These are phyloP conservation scores for Zoanthus sansibaricus DNA, from an alignment of 92 coral and sea anemone genomes.

Conservation along the genomic window DNA sequence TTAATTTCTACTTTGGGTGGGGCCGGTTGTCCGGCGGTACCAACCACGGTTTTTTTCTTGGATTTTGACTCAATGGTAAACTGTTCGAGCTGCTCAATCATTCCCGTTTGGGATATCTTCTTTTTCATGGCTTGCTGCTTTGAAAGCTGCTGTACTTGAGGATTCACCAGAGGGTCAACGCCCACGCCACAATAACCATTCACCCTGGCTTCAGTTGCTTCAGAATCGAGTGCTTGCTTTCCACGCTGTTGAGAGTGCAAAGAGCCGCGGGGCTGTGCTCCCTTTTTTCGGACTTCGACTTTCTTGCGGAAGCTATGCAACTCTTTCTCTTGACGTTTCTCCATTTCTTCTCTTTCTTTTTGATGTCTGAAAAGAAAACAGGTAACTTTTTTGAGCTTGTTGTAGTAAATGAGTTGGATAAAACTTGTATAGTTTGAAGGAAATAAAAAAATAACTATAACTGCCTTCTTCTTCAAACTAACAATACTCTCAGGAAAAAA, in stretches of 20 bases:
- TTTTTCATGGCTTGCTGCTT: conserved; percentile 42
- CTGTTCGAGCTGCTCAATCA: conserved; percentile 83
- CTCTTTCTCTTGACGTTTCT: conserved; percentile 84
- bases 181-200: conserved; percentile 68
- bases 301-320: conserved; percentile 67
- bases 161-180: not conserved
- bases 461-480: too few relatives aligned
- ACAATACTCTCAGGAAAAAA: too few relatives aligned
- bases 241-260: conserved; percentile 60
- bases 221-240: conserved; percentile 37
- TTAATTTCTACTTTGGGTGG: conserved; percentile 64
- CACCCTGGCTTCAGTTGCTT: conserved; percentile 55
- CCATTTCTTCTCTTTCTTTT: conserved; percentile 87
- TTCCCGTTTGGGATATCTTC: conserved; percentile 39
- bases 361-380: conserved; percentile 69
- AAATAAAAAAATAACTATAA: too few relatives aligned
- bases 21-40: conserved; percentile 52
- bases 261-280: conserved; percentile 54
- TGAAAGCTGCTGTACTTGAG: conserved; percentile 31
- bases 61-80: conserved; percentile 74
- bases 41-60: conserved; percentile 72
- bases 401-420: not conserved
- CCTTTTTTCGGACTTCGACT: conserved; percentile 66
- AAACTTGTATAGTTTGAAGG: too few relatives aligned
- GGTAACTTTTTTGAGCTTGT: not conserved